Evolutionary conservation across 2,888 invertebrate species (phyloP).

Genomic region (Halictus quadricinctus): DNA sequence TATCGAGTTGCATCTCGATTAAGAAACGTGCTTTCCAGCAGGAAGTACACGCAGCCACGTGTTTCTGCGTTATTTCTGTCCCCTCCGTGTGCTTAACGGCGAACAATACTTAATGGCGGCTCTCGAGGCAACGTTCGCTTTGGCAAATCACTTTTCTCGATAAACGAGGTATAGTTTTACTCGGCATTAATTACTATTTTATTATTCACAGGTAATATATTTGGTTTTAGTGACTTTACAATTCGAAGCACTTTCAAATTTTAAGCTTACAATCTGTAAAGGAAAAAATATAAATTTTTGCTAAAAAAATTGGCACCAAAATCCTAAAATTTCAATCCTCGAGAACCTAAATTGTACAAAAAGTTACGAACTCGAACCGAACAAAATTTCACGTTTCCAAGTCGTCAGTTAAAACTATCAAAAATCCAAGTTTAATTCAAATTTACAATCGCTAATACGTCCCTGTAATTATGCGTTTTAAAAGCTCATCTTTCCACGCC

Average conservation of each 20-base stretch:
- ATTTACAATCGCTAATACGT: no score
- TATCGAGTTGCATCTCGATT: not conserved
- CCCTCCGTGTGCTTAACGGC: conserved; percentile 39
- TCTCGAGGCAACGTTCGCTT: conserved; percentile 42
- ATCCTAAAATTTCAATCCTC: not conserved
- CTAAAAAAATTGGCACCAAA: not conserved
- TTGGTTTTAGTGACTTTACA: no score
- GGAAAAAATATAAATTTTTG: no score
- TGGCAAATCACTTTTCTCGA: conserved; percentile 45
- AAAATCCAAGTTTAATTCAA: no score
- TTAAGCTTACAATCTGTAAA: no score
- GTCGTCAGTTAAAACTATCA: not conserved
- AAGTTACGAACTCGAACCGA: not conserved
- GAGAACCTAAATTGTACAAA: no score
- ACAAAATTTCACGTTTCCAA: not conserved
- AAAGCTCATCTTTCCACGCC: not conserved
- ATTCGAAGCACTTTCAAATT: no score
- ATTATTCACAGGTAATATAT: no score
- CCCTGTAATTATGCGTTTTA: not conserved
- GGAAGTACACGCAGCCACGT: conserved; percentile 5
- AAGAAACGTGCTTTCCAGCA: not conserved
- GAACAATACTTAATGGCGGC: conserved; percentile 58
- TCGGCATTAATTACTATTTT: not conserved
- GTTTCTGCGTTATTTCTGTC: conserved; percentile 23
- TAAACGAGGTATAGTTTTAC: conserved; percentile 37